Conservation (phyloP, 2,797 vertebrate genomes). For the Megaceryle alcyon region DNA sequence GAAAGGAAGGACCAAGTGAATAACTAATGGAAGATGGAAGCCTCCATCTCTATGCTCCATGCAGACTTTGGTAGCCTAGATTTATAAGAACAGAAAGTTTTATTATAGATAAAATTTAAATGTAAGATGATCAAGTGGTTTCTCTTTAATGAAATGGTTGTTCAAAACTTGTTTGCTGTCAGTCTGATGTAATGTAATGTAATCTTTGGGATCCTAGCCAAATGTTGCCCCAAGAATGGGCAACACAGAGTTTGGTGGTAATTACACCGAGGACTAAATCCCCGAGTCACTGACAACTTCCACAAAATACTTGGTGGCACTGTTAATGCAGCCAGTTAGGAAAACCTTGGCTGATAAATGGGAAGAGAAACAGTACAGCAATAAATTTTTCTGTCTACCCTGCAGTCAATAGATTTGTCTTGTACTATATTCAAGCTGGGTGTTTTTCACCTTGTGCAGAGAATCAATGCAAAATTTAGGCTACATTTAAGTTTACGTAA, state of each 20-base stretch:
- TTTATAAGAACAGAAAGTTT: not conserved
- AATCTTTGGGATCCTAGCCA: not conserved
- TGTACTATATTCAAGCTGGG: conserved; percentile 7
- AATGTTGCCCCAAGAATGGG: not conserved
- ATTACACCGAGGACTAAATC: not conserved
- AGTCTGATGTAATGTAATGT: not conserved
- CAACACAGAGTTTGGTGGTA: not conserved
- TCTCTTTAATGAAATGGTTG: not conserved
- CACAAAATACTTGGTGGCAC: conserved; percentile 20
- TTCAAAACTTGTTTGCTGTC: not conserved
- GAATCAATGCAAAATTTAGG: conserved; percentile 36
- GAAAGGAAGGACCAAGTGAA: conserved; percentile 48
- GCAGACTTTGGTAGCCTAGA: conserved; percentile 20
- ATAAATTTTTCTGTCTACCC: conserved; percentile 26
- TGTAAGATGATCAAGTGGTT: not conserved
- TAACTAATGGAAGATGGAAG: conserved; percentile 40
- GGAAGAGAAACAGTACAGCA: conserved; percentile 25
- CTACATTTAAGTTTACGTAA: not conserved
- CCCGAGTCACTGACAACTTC: conserved; percentile 34
- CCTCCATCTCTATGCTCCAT: conserved; percentile 17
- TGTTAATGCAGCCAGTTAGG: conserved; percentile 34
- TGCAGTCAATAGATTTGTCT: conserved; percentile 35
- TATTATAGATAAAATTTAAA: not conserved
- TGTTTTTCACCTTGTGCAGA: conserved; percentile 16
- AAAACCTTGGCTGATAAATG: conserved; percentile 45